phyloP scores from a whole-genome alignment of 2,797 vertebrate genomes.

The Crypturellus tataupa region DNA sequence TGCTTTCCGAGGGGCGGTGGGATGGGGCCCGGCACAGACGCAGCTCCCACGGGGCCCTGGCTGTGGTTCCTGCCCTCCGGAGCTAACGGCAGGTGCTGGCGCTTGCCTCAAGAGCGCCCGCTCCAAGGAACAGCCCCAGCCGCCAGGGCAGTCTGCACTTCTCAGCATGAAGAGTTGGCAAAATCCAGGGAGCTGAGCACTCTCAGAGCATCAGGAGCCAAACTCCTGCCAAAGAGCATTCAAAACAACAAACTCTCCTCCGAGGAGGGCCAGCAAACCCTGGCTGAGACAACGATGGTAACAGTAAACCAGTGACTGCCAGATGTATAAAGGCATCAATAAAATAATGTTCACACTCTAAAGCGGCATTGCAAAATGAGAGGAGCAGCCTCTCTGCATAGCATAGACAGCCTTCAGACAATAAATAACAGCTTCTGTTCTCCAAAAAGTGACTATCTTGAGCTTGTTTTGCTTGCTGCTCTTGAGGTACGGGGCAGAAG shows the following conservation, averaged over 20 bases:
- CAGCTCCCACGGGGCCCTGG: background rate
- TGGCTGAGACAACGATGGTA: background rate
- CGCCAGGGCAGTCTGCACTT: background rate
- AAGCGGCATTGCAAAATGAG: background rate
- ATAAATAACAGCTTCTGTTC: background rate
- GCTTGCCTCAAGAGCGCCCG: background rate
- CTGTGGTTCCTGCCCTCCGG: background rate
- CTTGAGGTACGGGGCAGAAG: background rate
- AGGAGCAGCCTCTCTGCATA: background rate
- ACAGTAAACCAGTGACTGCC: background rate
- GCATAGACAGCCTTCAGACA: background rate
- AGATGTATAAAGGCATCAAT: background rate
- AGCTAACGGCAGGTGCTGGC: too few species aligned
- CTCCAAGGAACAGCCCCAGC: background rate
- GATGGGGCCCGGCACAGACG: too few species aligned
- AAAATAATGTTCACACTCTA: conserved; percentile 3
- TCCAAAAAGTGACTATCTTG: background rate
- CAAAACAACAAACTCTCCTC: background rate
- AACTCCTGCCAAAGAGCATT: background rate
- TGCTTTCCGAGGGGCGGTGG: background rate
- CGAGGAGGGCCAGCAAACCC: background rate
- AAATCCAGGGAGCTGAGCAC: background rate
- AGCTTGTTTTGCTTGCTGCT: background rate
- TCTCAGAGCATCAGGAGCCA: background rate
- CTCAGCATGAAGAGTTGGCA: background rate